A percentile compares a stretch with the other conserved stretches of the same genome.
Evolutionary conservation across 2,888 invertebrate genomes (phyloP).

Genomic region (Lasioglossum malachurum): DNA sequence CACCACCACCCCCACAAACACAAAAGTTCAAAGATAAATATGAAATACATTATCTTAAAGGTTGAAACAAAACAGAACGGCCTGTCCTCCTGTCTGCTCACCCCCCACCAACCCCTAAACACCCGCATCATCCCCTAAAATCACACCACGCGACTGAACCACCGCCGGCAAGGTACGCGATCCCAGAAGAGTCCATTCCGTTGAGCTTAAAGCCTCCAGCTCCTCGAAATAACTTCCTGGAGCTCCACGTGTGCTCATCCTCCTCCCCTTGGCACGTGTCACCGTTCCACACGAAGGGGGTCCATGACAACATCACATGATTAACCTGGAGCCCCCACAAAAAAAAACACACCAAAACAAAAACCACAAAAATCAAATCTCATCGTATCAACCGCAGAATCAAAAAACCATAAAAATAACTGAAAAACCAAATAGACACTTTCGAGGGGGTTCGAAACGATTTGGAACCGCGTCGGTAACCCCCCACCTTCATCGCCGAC

Average conservation of each 20-base stretch:
- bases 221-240: not conserved
- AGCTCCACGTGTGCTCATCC: conserved; percentile 30
- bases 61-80: not conserved
- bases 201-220: not conserved
- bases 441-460: not conserved
- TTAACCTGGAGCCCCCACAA: not conserved
- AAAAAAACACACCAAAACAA: not conserved
- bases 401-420: not conserved
- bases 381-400: not conserved
- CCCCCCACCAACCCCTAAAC: not conserved
- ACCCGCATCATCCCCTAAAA: not conserved
- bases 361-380: not conserved
- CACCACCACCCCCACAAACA: not conserved
- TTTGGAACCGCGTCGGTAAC: not conserved
- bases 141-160: not conserved
- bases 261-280: conserved; percentile 5
- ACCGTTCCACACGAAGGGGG: not conserved
- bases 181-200: conserved; percentile 50
- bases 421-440: not conserved
- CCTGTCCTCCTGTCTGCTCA: not conserved
- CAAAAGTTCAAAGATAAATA: not conserved
- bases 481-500: not conserved
- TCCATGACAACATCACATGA: conserved; percentile 7
- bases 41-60: not conserved
- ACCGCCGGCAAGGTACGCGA: not conserved